Evolutionary conservation across 2,888 invertebrate species (phyloP), one percentile per base, ranked within the genome.

Genomic region (Cinara cedri): DNA sequence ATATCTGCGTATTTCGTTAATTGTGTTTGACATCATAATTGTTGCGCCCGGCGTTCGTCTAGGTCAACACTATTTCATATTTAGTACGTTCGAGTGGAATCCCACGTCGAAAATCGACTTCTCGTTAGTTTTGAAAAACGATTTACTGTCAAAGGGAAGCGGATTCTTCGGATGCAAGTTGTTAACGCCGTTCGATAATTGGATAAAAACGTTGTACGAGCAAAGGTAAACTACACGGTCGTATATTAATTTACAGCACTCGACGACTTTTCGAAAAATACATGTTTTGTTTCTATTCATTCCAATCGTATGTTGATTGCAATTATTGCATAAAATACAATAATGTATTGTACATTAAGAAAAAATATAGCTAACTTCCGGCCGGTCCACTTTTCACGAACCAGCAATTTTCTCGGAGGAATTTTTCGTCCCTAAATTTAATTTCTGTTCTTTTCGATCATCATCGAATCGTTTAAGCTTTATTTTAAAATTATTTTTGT

Each of bases 71-170:
- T 76, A 72, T 24, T 80, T 68, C 8, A 13, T 82, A 0, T 44
- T 72, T 24, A 54, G 71, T 0, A 88, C 89, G 24, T 86, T 92
- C 83, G 90, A 92, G 1, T 94, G 94, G 94, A 90, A 90, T 80
- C 88, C 89, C 46, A 89, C 89, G 19, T 90, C 91, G 57, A 87
- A 88, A 8, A 88, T 94, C 4, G 87, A 89, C 44, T 87, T 91
- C 84, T 86, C 87, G 21, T 87, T 91, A n/a, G 82, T 82, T 14
- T 74, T 82, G 26, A 81, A 83, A 26, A 82, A 83, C 68, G 83
- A 83, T 63, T 71, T 83, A 13, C 70, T 81, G 1, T 82, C 82
- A 19, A 82, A 71, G 70, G 83, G 83, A n/a, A 76, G 82, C 13
- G 81, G 82, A 26, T 80, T 82, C 80, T 71, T 88, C 54, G 86